These are phyloP conservation scores for Chaetoderma sp. DNA, from an alignment of 2,888 invertebrate species.

Conservation along the genomic window DNA sequence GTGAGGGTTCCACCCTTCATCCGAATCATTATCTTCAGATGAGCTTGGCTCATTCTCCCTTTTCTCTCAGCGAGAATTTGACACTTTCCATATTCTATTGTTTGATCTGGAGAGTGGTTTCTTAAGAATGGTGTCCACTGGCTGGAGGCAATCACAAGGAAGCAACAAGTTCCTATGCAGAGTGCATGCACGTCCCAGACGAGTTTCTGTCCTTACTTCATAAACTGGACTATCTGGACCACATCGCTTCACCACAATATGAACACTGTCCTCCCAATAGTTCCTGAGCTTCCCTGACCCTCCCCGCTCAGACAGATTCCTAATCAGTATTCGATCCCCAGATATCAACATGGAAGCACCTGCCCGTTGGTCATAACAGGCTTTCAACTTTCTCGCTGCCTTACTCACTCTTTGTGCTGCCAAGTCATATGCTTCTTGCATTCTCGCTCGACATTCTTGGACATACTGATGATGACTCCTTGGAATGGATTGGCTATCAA, in stretches of 20 bases:
- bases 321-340: conserved; percentile 7
- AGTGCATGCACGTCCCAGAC: not conserved
- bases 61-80: no score
- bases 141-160: no score
- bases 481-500: no score
- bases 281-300: conserved; percentile 10
- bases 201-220: conserved; percentile 3
- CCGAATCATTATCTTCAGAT: no score
- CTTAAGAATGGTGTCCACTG: no score
- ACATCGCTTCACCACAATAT: not conserved
- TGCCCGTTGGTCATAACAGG: not conserved
- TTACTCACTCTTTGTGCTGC: not conserved
- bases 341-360: not conserved
- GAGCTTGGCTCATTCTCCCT: no score
- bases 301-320: not conserved
- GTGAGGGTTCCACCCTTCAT: no score
- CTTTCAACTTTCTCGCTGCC: not conserved
- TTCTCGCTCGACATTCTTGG: no score
- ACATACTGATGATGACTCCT: no score
- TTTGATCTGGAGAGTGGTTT: no score
- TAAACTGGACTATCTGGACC: conserved; percentile 17
- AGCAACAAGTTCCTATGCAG: conserved; percentile 12
- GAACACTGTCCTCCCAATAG: conserved; percentile 8
- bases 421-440: not conserved
- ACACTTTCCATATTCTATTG: no score